phyloP scores from a whole-genome alignment of 2,888 invertebrate genomes.

The Epistrophe grossulariae region DNA sequence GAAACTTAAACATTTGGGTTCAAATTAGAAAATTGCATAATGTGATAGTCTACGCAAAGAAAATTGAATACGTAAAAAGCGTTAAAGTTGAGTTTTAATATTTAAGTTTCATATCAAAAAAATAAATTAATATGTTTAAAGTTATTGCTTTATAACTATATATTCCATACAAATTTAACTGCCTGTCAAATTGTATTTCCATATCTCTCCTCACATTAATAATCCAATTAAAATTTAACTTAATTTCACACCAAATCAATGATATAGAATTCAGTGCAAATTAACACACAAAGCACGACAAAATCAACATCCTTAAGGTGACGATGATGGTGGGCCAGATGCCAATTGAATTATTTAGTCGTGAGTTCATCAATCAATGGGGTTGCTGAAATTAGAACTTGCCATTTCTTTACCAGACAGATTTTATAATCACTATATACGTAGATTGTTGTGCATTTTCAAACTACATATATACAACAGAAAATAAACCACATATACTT shows the following conservation, averaged over 20 bases:
- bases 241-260: conserved; percentile 25
- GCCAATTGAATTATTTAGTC: conserved; percentile 73
- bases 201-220: conserved; percentile 16
- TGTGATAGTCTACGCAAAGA: no score
- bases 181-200: conserved; percentile 49
- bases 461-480: no score
- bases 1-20: no score
- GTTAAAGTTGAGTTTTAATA: no score
- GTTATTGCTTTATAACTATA: background rate
- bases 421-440: background rate
- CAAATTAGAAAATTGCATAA: no score
- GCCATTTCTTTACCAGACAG: conserved; percentile 48
- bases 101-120: no score
- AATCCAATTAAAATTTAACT: conserved; percentile 60
- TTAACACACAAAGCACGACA: conserved; percentile 35
- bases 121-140: no score
- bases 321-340: conserved; percentile 60
- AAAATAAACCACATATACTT: background rate
- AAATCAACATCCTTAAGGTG: conserved; percentile 58
- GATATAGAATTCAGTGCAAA: conserved; percentile 15
- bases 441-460: background rate
- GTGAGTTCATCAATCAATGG: conserved; percentile 74
- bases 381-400: conserved; percentile 59
- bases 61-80: no score
- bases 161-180: conserved; percentile 31